A percentile compares a stretch with the other conserved stretches of the same genome.
phyloP scores from a whole-genome alignment of 64 coral and sea anemone species.

The Hydrozoanthus tunicans region DNA sequence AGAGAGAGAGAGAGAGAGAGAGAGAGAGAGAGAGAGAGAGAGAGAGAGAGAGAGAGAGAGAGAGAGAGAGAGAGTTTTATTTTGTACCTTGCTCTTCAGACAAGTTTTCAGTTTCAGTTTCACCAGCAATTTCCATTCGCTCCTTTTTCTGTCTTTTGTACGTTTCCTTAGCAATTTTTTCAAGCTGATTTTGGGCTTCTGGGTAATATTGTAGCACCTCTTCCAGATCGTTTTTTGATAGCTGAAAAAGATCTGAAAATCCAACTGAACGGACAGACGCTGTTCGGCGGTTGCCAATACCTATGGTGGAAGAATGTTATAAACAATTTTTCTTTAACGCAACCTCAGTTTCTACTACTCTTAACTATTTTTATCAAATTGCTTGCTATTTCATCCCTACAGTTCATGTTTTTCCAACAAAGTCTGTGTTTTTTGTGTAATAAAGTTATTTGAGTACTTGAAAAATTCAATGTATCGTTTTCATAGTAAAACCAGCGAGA shows the following conservation, averaged over 20 bases:
- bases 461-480: too few relatives aligned
- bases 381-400: too few relatives aligned
- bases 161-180: conserved; percentile 79
- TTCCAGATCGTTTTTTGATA: conserved; percentile 85
- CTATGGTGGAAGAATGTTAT: not conserved
- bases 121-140: conserved; percentile 31
- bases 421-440: too few relatives aligned
- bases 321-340: not conserved
- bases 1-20: not conserved
- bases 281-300: conserved; percentile 83
- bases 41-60: not conserved
- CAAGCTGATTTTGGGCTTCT: conserved; percentile 69
- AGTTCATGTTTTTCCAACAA: too few relatives aligned
- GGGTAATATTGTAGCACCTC: conserved; percentile 83
- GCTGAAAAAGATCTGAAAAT: conserved; percentile 85
- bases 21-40: not conserved
- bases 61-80: not conserved
- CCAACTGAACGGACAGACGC: conserved; percentile 89
- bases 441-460: too few relatives aligned
- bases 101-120: conserved; percentile 15
- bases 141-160: conserved; percentile 79
- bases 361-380: not conserved
- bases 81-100: not conserved
- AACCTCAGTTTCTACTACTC: not conserved
- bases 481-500: too few relatives aligned